Evolutionary conservation across 2,113 vertebrate genomes (phyloP).

Genomic region (Nanger granti): DNA sequence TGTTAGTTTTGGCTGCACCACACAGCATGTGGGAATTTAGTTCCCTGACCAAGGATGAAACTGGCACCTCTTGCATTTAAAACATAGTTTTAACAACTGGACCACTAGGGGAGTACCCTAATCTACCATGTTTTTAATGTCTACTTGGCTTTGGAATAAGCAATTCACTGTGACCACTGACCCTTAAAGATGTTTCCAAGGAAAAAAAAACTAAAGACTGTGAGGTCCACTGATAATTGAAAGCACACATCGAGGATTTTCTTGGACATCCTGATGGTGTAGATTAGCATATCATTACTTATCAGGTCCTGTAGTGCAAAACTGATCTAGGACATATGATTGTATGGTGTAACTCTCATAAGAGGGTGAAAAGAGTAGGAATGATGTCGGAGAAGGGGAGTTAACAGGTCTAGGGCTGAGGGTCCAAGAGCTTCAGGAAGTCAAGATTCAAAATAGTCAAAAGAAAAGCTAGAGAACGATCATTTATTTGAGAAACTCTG

Average conservation of each 20-base stretch:
- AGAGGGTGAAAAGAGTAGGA: neutral
- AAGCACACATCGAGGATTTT: neutral
- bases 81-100: neutral
- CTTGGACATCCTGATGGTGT: neutral
- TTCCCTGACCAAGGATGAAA: neutral
- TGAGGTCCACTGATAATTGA: neutral
- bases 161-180: neutral
- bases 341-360: neutral
- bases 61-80: neutral
- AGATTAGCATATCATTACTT: neutral
- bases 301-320: neutral
- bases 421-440: neutral
- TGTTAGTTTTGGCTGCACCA: neutral
- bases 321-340: neutral
- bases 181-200: neutral
- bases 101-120: neutral
- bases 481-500: neutral
- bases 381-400: fast-evolving
- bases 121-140: neutral
- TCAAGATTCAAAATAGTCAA: neutral
- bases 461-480: neutral
- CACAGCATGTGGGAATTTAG: neutral
- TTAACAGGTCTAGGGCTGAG: neutral
- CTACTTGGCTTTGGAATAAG: neutral
- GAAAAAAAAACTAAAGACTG: neutral